A percentile compares a stretch with the other conserved stretches of the same genome.
Evolutionary conservation across 2,113 vertebrate genomes (phyloP).

Genomic region (Barnardius zonarius): DNA sequence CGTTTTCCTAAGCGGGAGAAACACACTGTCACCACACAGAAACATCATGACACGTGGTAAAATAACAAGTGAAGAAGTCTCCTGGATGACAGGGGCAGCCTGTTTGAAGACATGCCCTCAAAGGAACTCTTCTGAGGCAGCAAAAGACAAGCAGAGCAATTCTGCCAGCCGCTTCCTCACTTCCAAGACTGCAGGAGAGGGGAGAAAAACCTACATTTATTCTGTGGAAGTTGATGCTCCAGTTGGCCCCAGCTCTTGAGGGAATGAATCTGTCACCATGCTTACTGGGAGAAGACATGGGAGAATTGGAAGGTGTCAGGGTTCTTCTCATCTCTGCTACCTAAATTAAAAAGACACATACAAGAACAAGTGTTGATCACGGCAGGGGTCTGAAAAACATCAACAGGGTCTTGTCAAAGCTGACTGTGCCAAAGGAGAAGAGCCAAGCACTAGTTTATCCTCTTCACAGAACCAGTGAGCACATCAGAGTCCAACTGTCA

Average conservation of each 20-base stretch:
- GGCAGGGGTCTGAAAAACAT: neutral
- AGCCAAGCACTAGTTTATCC: neutral
- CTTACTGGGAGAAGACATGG: slow-evolving; percentile 94
- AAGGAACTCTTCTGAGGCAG: neutral
- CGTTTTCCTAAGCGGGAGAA: slow-evolving; percentile 84
- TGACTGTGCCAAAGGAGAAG: neutral
- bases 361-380: neutral
- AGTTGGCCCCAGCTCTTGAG: slow-evolving; percentile 95
- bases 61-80: neutral
- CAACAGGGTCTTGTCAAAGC: neutral
- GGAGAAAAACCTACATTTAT: slow-evolving; percentile 84
- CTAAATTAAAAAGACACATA: slow-evolving; percentile 43
- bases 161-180: neutral
- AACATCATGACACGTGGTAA: neutral
- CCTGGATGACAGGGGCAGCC: neutral
- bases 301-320: slow-evolving; percentile 92
- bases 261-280: slow-evolving; percentile 97
- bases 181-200: neutral
- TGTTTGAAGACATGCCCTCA: neutral
- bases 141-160: neutral
- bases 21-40: neutral
- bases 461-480: neutral
- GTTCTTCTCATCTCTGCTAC: slow-evolving; percentile 84
- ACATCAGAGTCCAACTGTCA: neutral
- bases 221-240: slow-evolving; percentile 98